Conservation (phyloP, 2,888 invertebrate species). For the Nephrotoma guestfalica region DNA sequence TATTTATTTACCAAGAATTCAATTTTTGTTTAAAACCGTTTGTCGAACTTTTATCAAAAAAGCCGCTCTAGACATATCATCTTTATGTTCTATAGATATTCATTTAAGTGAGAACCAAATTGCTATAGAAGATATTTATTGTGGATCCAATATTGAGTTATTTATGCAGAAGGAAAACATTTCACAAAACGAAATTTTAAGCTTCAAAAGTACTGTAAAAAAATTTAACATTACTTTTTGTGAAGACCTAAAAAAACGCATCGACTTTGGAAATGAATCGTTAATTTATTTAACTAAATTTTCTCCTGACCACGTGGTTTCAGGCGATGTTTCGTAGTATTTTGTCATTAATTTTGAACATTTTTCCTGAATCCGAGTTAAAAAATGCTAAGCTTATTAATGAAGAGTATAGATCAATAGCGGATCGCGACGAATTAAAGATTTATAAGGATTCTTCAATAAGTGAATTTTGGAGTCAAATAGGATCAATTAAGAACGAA, state of each 20-base stretch:
- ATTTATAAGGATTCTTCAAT: neutral
- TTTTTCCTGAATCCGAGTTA: neutral
- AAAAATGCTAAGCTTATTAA: neutral
- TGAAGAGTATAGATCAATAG: too few relatives aligned
- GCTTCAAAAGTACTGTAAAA: neutral
- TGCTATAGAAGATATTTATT: too few relatives aligned
- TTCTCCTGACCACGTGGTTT: neutral
- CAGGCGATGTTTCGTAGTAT: neutral
- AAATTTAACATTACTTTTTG: neutral
- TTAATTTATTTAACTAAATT: neutral
- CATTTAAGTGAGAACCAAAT: too few relatives aligned
- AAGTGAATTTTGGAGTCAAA: neutral
- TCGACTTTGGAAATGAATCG: neutral
- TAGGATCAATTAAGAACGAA: neutral
- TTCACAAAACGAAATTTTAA: neutral
- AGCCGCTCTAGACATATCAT: too few relatives aligned
- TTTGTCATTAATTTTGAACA: neutral
- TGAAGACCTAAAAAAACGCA: neutral
- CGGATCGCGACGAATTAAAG: too few relatives aligned
- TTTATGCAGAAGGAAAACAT: too few relatives aligned
- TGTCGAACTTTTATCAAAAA: too few relatives aligned
- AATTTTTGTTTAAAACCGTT: too few relatives aligned
- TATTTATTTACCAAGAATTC: too few relatives aligned
- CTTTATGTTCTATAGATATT: too few relatives aligned
- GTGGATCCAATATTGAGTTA: too few relatives aligned